Evolutionary conservation across 1,140 invertebrate genomes (phyloP), one percentile per base, ranked within the genome.

Genomic region (Cydia fagiglandana): DNA sequence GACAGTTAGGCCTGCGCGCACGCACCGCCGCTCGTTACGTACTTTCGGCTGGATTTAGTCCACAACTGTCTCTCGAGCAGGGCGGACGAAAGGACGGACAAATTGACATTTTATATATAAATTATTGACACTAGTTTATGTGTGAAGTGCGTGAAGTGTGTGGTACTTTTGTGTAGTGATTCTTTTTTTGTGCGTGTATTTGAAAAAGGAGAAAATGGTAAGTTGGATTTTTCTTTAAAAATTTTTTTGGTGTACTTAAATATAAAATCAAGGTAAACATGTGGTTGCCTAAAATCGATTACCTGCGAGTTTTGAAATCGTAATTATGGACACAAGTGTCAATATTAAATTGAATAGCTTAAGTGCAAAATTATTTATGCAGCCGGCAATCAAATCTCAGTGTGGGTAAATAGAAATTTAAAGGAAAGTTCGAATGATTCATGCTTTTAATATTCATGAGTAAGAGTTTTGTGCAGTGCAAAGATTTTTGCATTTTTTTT

Each of bases 21-120:
- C 90, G 88, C 88, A 82, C 82, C 84, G 81, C 79, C 88, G 86
- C 87, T 90, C 76, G 78, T 74, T 81, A 89, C 76, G 80, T 77
- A 86, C 88, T 90, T 90, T 89, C 86, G 83, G 86, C 75, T 79
- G 73, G 77, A 78, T 80, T 84, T 88, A 91, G 88, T 90, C 87
- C 88, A 87, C 82, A 78, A 86, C 85, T 86, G 90, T 88, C 89
- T 88, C 78, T 87, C 86, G 78, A 75, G 45, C 74, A 82, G 79
- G 85, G 87, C 88, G 90, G 88, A 88, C 90, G 88, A 85, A 73
- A 86, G 87, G 86, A 89, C 88, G 83, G 84, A 80, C 78, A 86
- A 85, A 86, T 78, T 83, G 84, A 74, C 64, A 83, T 80, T 84
- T 77, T 84, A 83, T 76, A 77, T 77, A 82, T 73, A 84, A 80